Base-by-base conservation (phyloP, 2,888 invertebrate genomes). In the Acanthosepion esculentum region DNA sequence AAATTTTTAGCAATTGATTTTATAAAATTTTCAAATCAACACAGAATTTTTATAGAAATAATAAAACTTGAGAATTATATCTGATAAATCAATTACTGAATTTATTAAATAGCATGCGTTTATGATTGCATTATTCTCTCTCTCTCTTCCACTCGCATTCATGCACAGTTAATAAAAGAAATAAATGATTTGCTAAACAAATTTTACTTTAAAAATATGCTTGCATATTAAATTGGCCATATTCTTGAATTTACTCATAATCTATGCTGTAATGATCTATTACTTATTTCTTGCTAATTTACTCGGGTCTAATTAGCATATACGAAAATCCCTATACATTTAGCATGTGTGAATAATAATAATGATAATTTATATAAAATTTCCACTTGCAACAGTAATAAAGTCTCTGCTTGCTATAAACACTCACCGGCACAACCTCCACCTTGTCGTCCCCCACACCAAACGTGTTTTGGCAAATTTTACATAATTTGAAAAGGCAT, bases 401-500 rank as follows among this genome's bases (percentile, higher is more conserved):
- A 78, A 78, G 78, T 78, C 78, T 78, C 78, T 33, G 8, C 78
- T 78, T 78, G 78, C 78, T 78, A 78, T 78, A n/a, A 78, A 78
- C 78, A 78, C 78, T 10, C 78, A 33, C 78, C 12, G 1, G 33
- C 78, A n/a, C 78, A 8, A 15, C n/a, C n/a, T 33, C 18, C 15
- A 8, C n/a, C 15, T 15, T n/a, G 29, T 7, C 26, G 29, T 29
- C 78, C 78, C 78, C n/a, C 78, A 10, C 78, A 15, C 78, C 78
- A 33, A 78, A 78, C n/a, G 33, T 78, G 78, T 78, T 78, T 78
- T 78, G 78, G 78, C 78, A 78, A 78, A 78, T 78, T 78, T 78
- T 78, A 78, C 78, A 78, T 78, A 78, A 78, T 78, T 78, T 78
- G 78, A 78, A 78, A 78, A 78, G 78, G 78, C 78, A 78, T 78